Conservation (phyloP, 2,888 invertebrate species). For the Diabrotica balteata region DNA sequence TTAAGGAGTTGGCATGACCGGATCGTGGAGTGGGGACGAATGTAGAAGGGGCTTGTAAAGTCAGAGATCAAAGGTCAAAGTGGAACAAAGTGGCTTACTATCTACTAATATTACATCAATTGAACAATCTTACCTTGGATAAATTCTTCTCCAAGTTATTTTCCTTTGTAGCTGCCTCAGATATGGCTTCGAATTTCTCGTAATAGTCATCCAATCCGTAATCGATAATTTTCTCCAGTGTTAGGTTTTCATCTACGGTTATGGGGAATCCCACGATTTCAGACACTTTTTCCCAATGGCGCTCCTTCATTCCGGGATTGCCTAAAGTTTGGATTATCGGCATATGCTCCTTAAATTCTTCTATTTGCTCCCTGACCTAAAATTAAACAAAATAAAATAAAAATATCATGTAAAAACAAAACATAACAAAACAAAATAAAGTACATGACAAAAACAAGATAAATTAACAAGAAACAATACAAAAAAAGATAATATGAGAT, state of each 20-base stretch:
- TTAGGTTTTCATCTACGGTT: conserved; percentile 80
- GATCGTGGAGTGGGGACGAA: too few species aligned
- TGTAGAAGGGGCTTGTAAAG: too few species aligned
- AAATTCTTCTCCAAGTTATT: conserved; percentile 90
- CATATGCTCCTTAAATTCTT: conserved; percentile 86
- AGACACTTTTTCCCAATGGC: conserved; percentile 95
- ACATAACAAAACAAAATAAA: background rate
- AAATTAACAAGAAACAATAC: too few species aligned
- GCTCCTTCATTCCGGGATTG: conserved; percentile 90
- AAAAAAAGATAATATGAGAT: too few species aligned
- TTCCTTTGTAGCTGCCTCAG: conserved; percentile 95
- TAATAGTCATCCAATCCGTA: conserved; percentile 89
- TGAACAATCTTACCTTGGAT: conserved; percentile 61
- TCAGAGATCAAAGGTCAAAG: too few species aligned
- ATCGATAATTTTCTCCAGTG: conserved; percentile 86
- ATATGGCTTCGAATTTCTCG: conserved; percentile 87
- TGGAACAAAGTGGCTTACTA: too few species aligned
- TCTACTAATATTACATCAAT: too few species aligned
- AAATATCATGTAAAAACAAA: background rate
- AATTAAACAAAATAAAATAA: background rate
- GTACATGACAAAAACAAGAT: too few species aligned
- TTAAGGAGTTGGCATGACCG: too few species aligned
- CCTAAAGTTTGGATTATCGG: conserved; percentile 93
- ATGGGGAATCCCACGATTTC: conserved; percentile 95
- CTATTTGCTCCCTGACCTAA: conserved; percentile 72